Conservation (phyloP, 2,797 vertebrate species). For the Nyctibius grandis region DNA sequence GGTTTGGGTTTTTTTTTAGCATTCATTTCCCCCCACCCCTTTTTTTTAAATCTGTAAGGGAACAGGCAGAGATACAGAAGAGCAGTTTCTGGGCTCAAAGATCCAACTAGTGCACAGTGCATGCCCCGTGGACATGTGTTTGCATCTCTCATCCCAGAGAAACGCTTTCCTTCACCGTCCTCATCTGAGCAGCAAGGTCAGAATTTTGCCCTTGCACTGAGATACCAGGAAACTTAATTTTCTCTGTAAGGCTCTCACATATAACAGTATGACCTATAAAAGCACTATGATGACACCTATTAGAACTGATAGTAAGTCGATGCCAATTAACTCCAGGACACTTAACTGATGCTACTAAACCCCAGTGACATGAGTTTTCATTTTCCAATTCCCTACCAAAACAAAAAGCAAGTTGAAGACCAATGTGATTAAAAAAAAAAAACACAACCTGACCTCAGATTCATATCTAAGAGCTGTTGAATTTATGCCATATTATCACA, state of each 20-base stretch:
- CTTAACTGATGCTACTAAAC: neutral
- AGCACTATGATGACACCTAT: neutral
- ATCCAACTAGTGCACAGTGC: rapidly evolving
- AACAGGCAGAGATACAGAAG: neutral
- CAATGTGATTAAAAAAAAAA: neutral
- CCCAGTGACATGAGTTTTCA: neutral
- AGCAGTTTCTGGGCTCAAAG: neutral
- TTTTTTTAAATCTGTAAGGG: neutral
- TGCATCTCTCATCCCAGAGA: neutral
- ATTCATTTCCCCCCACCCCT: too few relatives aligned
- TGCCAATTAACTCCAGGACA: neutral
- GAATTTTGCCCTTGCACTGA: neutral
- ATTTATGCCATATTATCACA: neutral
- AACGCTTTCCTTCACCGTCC: neutral
- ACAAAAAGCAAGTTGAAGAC: neutral
- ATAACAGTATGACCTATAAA: neutral
- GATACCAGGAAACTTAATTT: neutral
- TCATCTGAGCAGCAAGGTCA: neutral
- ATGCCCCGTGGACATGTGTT: rapidly evolving
- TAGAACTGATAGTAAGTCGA: neutral
- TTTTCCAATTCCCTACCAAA: neutral
- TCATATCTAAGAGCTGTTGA: neutral
- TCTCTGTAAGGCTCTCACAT: neutral
- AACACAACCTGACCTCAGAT: neutral
- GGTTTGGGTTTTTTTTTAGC: too few relatives aligned